Evolutionary conservation across 2,888 invertebrate genomes (phyloP).

Genomic region (Trachelus troglodyta): DNA sequence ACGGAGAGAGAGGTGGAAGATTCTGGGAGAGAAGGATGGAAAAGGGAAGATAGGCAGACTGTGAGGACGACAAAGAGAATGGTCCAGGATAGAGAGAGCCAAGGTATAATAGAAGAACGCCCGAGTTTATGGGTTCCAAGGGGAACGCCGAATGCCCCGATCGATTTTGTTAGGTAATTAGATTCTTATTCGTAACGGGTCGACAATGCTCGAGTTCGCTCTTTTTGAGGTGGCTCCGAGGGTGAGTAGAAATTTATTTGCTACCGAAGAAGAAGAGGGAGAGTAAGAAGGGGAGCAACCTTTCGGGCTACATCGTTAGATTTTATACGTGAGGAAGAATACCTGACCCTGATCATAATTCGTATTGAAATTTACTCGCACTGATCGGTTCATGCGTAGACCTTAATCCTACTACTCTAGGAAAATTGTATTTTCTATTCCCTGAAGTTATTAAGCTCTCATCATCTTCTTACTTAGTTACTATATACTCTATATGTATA

Average conservation of each 20-base stretch:
- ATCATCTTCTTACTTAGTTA: not conserved
- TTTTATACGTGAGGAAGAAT: not conserved
- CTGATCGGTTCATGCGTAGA: not conserved
- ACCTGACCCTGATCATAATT: not conserved
- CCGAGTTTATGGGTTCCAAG: conserved; percentile 24
- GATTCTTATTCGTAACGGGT: conserved; percentile 3
- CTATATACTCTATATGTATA: not conserved
- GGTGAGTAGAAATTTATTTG: not conserved
- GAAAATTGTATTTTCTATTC: not conserved
- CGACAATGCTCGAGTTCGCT: not conserved
- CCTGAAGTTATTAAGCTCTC: not conserved
- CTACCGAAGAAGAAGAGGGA: not conserved
- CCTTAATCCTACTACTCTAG: not conserved
- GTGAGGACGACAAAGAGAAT: conserved; percentile 8
- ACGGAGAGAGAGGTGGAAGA: conserved; percentile 1
- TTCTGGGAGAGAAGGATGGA: conserved; percentile 1
- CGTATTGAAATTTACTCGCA: not conserved
- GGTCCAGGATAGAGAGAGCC: conserved; percentile 15
- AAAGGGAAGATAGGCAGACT: conserved; percentile 8
- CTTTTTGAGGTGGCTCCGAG: not conserved
- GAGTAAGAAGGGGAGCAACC: not conserved
- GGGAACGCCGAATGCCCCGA: conserved; percentile 14
- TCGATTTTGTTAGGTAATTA: conserved; percentile 21
- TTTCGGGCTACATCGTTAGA: not conserved
- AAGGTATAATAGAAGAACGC: conserved; percentile 19